Evolutionary conservation across 1,140 invertebrate species (phyloP), one percentile per base, ranked within the genome.

Genomic region (Papilio xuthus): DNA sequence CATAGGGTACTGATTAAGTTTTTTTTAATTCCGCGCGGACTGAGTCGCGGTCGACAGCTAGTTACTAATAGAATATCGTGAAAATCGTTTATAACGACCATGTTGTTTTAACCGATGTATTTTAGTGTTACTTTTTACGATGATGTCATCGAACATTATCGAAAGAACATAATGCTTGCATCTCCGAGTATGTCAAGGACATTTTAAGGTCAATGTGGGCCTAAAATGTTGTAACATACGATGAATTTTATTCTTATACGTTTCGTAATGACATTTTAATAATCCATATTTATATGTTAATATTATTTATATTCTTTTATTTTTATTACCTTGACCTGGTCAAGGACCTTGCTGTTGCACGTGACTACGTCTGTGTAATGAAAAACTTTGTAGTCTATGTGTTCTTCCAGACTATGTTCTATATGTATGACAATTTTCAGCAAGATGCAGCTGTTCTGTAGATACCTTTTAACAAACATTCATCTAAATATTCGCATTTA

Each of bases 241-340:
- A 23, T 6, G 60, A 26, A 28, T 63, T 63, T 15, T 28, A 63
- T 20, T 20, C 53, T 63, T 63, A 4, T 63, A 3, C 12, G 20
- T 63, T 63, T 63, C 60, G 60, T 63, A 63, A 63, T 28, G 23
- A 28, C 3, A 63, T 63, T 63, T 63, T 28, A 63, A 63, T 63
- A 26, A 63, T 63, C 26, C 60, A 63, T 63, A 28, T 63, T 63
- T 63, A 26, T 63, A 63, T 63, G 23, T 28, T 23, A 60, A 53
- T 60, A 60, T 63, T 26, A 60, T 23, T 28, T 26, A 28, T 28
- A 28, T 18, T 13, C 44, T 47, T 47, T 13, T 47, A 10, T 37
- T 37, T 37, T 1, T 23, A 2, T 3, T 28, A 63, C 60, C 60
- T 28, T 63, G 60, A 63, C 26, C 60, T 63, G 56, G 56, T 23